Conservation (phyloP, 2,888 invertebrate genomes). For the Melanargia galathea region DNA sequence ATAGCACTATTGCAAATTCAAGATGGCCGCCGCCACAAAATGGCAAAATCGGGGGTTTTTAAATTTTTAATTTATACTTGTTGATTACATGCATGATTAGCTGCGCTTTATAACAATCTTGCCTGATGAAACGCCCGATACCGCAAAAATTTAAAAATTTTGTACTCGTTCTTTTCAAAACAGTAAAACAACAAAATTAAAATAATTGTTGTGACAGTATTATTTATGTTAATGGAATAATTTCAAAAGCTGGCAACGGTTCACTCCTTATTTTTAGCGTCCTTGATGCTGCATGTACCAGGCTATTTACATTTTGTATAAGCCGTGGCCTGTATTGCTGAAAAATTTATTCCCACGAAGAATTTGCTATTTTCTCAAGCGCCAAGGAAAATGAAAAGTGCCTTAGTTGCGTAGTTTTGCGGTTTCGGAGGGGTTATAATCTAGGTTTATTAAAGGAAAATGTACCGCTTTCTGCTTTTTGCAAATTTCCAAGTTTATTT, state of each 20-base stretch:
- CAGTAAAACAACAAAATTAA: background rate
- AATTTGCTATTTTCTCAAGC: slow-evolving; percentile 35
- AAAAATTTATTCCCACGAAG: slow-evolving; percentile 32
- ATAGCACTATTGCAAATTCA: too few species aligned
- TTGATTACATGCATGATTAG: too few species aligned
- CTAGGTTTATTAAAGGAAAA: slow-evolving; percentile 28
- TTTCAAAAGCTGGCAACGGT: slow-evolving; percentile 4
- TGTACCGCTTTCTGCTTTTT: slow-evolving; percentile 1
- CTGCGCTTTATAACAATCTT: too few species aligned
- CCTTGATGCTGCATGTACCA: slow-evolving; percentile 20
- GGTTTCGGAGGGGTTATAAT: slow-evolving; percentile 29
- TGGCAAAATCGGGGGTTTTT: too few species aligned
- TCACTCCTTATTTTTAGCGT: slow-evolving; percentile 26
- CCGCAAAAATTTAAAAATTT: too few species aligned
- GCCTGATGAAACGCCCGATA: too few species aligned
- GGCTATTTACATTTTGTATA: slow-evolving; percentile 11
- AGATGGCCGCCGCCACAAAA: too few species aligned
- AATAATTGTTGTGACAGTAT: too few species aligned
- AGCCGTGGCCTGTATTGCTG: slow-evolving; percentile 24
- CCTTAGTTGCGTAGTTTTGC: slow-evolving; percentile 36
- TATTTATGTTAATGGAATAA: slow-evolving; percentile 1
- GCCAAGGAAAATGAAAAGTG: slow-evolving; percentile 34
- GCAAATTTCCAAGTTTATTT: slow-evolving; percentile 15
- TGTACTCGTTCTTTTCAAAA: background rate
- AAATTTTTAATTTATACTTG: too few species aligned